Evolutionary conservation across 2,888 invertebrate species (phyloP), one percentile per base, ranked within the genome.

Genomic region (Bellardia bayeri): DNA sequence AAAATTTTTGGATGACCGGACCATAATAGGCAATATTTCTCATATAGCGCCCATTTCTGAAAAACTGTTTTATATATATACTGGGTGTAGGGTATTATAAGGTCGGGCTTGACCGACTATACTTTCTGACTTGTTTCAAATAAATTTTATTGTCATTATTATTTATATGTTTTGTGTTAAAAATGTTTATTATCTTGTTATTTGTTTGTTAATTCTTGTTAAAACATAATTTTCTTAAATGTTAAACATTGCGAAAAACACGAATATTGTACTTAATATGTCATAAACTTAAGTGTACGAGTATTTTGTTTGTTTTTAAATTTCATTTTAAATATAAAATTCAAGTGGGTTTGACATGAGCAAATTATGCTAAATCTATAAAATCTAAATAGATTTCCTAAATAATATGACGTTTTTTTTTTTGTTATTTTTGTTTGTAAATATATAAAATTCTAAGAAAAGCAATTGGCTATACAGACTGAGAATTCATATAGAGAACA

Each of bases 231-330:
- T 82, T 79, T 51, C 37, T 82, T 58, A 74, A 56, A 78, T 86
- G 86, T 86, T 82, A 16, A 82, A 86, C 86, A 86, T 68, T 75
- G 61, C 64, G 16, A 61, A 80, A 75, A 86, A 82, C 82, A 79
- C 49, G 69, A 80, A 56, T 64, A 68, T 63, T 69, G 56, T 82
- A 51, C 63, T 80, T 82, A 86, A 82, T 79, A 63, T 79, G 82
- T 80, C 82, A 86, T 86, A 69, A 82, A 71, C 49, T 75, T 71
- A 40, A n/a, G 30, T 72, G 9, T 54, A 40, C 9, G 16, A 54
- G 42, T 78, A 58, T 80, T 16, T 63, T 30, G 64, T 54, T 68
- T 14, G 40, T 40, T 82, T 69, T 49, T 49, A 68, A 75, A 40
- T 63, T 49, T 49, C 14, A 23, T 61, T 51, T 63, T 63, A 45